Percentiles rank a stretch among this genome's conserved stretches.
phyloP scores from a whole-genome alignment of 1,140 invertebrate genomes.

The Sminthurides bifidus region DNA sequence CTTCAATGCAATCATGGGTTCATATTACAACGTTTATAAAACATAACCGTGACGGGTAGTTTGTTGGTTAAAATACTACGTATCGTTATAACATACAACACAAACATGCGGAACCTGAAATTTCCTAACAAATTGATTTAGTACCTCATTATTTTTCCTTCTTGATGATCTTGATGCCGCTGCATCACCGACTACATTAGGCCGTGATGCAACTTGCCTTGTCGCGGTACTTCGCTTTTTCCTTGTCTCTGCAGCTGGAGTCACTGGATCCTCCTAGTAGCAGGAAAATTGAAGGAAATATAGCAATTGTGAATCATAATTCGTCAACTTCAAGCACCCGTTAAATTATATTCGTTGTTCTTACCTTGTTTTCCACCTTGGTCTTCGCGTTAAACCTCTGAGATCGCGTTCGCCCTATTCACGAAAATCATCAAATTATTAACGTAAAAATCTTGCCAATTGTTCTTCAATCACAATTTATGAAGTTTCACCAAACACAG shows the following conservation, averaged over 20 bases:
- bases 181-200: background rate
- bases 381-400: background rate
- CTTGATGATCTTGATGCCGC: background rate
- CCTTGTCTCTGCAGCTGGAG: background rate
- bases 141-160: background rate
- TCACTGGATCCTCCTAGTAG: background rate
- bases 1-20: background rate
- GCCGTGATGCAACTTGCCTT: background rate
- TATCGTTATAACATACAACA: background rate
- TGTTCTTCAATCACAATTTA: background rate
- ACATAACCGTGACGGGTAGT: background rate
- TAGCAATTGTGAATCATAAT: background rate
- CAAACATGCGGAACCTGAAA: background rate
- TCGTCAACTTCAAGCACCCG: background rate
- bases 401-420: background rate
- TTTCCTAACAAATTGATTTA: background rate
- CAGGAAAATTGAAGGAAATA: background rate
- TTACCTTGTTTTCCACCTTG: background rate
- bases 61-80: background rate
- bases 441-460: background rate
- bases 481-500: background rate
- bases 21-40: background rate
- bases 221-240: background rate
- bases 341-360: too few species aligned
- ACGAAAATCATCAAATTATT: background rate